These are phyloP conservation scores for Lepus europaeus DNA, from an alignment of 2,113 vertebrate species.

Conservation along the genomic window DNA sequence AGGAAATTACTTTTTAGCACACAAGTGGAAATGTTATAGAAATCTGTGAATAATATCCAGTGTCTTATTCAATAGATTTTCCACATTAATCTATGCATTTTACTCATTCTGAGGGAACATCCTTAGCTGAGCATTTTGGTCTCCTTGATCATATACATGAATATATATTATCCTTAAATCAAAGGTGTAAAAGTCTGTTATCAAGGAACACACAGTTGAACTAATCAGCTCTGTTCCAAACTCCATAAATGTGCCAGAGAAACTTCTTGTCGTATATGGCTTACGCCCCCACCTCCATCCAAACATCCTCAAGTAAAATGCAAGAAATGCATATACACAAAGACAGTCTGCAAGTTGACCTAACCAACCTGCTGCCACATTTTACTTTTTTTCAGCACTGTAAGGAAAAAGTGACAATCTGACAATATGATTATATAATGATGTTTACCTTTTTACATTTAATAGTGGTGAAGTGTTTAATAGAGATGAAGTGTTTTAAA, in stretches of 20 bases:
- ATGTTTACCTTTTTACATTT: slow-evolving; percentile 7
- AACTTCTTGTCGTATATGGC: not conserved
- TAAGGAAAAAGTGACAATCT: slow-evolving; percentile 29
- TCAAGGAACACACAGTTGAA: not conserved
- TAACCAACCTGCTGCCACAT: not conserved
- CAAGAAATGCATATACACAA: slow-evolving; percentile 20
- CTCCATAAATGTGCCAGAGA: not conserved
- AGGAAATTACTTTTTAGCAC: slow-evolving; percentile 26
- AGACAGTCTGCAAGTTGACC: not conserved
- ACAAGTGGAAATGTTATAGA: slow-evolving; percentile 3
- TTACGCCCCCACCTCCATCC: not conserved
- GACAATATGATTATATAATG: slow-evolving; percentile 19
- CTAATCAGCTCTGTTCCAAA: slow-evolving; percentile 21
- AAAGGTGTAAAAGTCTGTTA: not conserved
- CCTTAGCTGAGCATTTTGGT: not conserved
- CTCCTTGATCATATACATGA: not conserved
- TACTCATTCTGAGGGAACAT: not conserved
- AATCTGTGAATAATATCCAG: slow-evolving; percentile 3
- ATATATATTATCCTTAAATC: not conserved
- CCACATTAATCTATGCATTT: not conserved
- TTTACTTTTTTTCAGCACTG: slow-evolving; percentile 12
- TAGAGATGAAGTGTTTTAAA: not conserved
- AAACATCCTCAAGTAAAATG: slow-evolving; percentile 12
- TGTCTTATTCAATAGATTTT: slow-evolving; percentile 31
- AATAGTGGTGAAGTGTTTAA: not conserved